Evolutionary conservation across 2,113 vertebrate species (phyloP), one percentile per base, ranked within the genome.

Genomic region (Hiodon tergisus): DNA sequence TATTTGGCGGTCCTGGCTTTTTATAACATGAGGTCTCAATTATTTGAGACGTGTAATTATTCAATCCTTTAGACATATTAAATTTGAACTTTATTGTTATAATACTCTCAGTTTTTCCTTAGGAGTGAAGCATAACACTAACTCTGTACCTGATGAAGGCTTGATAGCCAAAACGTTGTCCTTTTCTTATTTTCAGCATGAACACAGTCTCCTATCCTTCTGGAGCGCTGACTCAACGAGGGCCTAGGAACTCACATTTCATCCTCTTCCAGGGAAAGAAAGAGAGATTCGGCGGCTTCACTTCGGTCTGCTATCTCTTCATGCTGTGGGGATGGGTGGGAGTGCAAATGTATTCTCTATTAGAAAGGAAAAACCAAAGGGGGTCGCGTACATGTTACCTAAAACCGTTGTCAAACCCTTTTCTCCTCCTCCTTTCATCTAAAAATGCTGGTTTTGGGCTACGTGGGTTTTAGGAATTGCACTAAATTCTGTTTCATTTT

Each of bases 1-100:
- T 31, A 31, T 31, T 31, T 31, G 31, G 31, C 31, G 31, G 31
- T 31, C 31, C 31, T 31, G 31, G 46, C 53, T 74, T 74, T 67
- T 55, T 54, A 50, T 50, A 74, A 59, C 73, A 74, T 58, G 65
- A 74, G 73, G 65, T 48, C 54, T 74, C 31, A 62, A 55, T 74
- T 74, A 59, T 54, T 48, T 53, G 13, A 48, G 52, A 58, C 54
- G 48, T 74, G 73, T 74, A 74, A 74, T 74, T 74, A 67, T 74
- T 74, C 73, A 74, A 55, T 57, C 63, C 46, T 74, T 67, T 58
- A 57, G 73, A 74, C 63, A 74, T 68, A 67, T 74, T 74, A 55
- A 67, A 46, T 16, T 31, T 31, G 31, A 31, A 31, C 31, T 31
- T 67, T 74, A 54, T 71, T 71, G 58, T 74, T 67, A 60, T 52